Base-by-base conservation (phyloP, 2,888 invertebrate genomes). In the Chaetogeoica ovagalla region DNA sequence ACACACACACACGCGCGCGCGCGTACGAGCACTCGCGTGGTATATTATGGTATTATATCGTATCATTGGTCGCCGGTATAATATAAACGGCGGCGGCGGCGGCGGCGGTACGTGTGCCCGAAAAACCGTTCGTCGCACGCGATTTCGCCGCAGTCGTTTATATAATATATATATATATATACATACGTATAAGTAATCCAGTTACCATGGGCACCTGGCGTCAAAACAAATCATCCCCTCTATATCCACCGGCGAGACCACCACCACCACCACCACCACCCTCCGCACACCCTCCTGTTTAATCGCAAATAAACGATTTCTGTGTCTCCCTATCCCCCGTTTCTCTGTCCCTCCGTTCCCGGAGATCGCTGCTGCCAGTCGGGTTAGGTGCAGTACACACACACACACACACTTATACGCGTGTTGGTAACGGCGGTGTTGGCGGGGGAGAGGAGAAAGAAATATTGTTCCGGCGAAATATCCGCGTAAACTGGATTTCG, bases 151-250 rank as follows among this genome's bases (percentile, higher is more conserved):
- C 63, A 55, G 63, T n/a, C 43, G 69, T 69, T 69, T 70, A 70
- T 37, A n/a, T n/a, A n/a, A n/a, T n/a, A n/a, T n/a, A n/a, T n/a
- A n/a, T n/a, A n/a, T n/a, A 30, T 30, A 30, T 30, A 30, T 4
- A 1, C 4, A 30, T 30, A 30, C 4, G 4, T 30, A 30, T 30
- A 30, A 30, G 69, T 70, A 77, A 75, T 75, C 66, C 69, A 55
- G 79, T 79, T 79, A 55, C 79, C 79, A 79, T 71, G 79, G 79
- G 43, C 79, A 79, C 70, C 57, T 55, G 70, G 62, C 70, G 79
- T 79, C 79, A 79, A 79, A 79, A 79, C 79, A 79, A 79, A 79
- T 79, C 79, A 79, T 79, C 79, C 70, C 77, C 71, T 63, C n/a
- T n/a, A n/a, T 6, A 75, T 59, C 11, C 66, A 21, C 66, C 43